Conservation (phyloP, 2,888 invertebrate genomes). For the Hipparchia semele region DNA sequence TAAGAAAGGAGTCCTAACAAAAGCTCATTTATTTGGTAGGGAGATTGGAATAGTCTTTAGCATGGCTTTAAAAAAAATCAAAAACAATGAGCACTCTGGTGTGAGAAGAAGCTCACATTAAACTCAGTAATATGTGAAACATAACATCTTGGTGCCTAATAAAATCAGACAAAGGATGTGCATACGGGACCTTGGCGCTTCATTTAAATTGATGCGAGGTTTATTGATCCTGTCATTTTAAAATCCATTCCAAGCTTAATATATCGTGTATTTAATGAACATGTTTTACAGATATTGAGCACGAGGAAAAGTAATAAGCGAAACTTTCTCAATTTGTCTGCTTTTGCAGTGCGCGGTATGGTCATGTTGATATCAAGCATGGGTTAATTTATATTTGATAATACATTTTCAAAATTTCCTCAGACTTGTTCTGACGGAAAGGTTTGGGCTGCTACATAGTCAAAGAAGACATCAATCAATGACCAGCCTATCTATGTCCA, state of each 20-base stretch:
- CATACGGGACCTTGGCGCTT: slow-evolving; percentile 27
- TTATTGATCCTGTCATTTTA: slow-evolving; percentile 38
- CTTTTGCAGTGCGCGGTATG: neutral
- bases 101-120: too few relatives aligned
- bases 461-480: too few relatives aligned
- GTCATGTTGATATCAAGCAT: too few relatives aligned
- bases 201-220: slow-evolving; percentile 44
- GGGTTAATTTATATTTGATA: too few relatives aligned
- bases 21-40: too few relatives aligned
- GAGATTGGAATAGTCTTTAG: too few relatives aligned
- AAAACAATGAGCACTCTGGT: too few relatives aligned
- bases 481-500: too few relatives aligned
- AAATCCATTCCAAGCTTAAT: slow-evolving; percentile 21
- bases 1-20: too few relatives aligned
- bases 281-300: slow-evolving; percentile 1
- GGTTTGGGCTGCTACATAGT: too few relatives aligned
- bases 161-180: slow-evolving; percentile 29
- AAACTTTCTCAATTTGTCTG: neutral
- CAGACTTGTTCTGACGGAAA: neutral
- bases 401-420: too few relatives aligned
- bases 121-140: neutral
- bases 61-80: too few relatives aligned
- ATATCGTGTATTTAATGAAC: neutral
- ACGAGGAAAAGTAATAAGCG: neutral
- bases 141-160: slow-evolving; percentile 9